Evolutionary conservation across 2,797 vertebrate genomes (phyloP).

Genomic region (Tragelaphus oryx): DNA sequence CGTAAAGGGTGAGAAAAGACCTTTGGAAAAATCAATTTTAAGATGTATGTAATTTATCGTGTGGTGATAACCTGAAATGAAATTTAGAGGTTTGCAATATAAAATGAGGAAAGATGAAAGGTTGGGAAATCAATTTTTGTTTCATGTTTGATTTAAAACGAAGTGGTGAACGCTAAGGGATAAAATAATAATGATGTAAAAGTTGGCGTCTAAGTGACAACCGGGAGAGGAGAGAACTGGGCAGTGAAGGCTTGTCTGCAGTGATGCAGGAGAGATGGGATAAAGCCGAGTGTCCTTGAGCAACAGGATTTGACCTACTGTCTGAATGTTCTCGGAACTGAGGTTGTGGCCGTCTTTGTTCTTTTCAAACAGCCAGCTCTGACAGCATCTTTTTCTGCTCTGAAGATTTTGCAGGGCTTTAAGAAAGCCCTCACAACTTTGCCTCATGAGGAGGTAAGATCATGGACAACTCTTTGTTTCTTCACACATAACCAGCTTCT

Average conservation of each 20-base stretch:
- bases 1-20: background rate
- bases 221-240: background rate
- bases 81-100: background rate
- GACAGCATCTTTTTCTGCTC: background rate
- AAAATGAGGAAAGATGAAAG: background rate
- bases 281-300: background rate
- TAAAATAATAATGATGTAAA: background rate
- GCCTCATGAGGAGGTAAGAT: background rate
- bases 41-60: constrained; percentile 11
- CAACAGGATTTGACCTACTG: background rate
- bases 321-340: background rate
- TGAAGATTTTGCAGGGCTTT: background rate
- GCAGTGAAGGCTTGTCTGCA: background rate
- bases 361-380: background rate
- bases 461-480: background rate
- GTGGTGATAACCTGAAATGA: background rate
- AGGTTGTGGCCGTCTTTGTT: background rate
- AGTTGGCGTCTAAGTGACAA: background rate
- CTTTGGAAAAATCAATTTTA: constrained; percentile 15
- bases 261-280: background rate
- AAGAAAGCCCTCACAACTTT: background rate
- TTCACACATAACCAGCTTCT: background rate
- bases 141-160: constrained; percentile 22
- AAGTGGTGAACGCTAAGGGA: background rate
- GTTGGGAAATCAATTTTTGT: background rate